Base-by-base conservation (phyloP, 2,888 invertebrate genomes). In the Tortricodes alternella region DNA sequence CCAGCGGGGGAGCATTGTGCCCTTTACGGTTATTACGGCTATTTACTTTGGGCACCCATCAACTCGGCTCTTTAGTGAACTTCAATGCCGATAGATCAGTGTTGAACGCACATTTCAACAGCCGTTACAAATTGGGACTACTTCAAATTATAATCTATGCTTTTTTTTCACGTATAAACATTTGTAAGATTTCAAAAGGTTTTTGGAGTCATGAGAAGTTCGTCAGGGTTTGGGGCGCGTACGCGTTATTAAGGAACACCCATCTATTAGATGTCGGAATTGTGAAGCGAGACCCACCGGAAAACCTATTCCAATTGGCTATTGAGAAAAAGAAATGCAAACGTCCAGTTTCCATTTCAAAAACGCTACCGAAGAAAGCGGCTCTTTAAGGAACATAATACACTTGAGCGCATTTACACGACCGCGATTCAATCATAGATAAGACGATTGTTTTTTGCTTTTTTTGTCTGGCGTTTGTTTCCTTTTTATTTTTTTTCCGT, bases 371-470 rank as follows among this genome's bases (percentile, higher is more conserved):
- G 90, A 85, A 80, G 71, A 79, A 78, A 80, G 80, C 80, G 85
- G 75, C 72, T 73, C 70, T 74, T 75, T 75, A 70, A 69, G 65
- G 72, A 82, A 84, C 85, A 82, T 76, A 82, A 85, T 85, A 84
- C 86, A 83, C 83, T 82, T 80, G 83, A 85, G 76, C 80, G 79
- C 78, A 77, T 86, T 86, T 86, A 89, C 88, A 86, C 75, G 75
- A 87, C 88, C 88, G 82, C 83, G 90, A 89, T 90, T 83, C 88
- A 87, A 89, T 90, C 90, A 89, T 89, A 89, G 89, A 90, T 90
- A 89, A 87, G 73, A 68, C 71, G 67, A 70, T 76, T 80, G 78
- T 75, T 79, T 83, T 77, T 67, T 75, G 78, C 76, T 27, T 73
- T 74, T 78, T 65, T 65, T 71, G 73, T 72, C 73, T 76, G 70